Base-by-base conservation (phyloP, 2,113 vertebrate species). In the Sander lucioperca region DNA sequence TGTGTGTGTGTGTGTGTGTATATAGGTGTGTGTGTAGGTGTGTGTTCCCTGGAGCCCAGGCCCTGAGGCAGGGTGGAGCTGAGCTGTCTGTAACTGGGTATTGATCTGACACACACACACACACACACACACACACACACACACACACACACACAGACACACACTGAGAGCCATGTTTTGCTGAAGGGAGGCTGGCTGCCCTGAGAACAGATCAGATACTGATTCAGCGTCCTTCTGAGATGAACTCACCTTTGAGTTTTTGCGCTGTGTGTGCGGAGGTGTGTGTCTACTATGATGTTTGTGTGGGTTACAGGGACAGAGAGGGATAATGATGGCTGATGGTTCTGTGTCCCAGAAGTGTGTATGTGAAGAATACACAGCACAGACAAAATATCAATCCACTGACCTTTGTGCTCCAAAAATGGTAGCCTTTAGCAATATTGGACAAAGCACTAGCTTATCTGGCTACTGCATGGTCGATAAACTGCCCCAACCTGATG, bases 101-200 rank as follows among this genome's bases (percentile, higher is more conserved):
- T 94, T 82, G 91, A 94, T 92, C 81, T 65, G 13, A 80, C 63
- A 66, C 62, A 76, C 84, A 78, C 82, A 80, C 36, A 36, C 51
- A 56, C 36, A 65, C 2, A 77, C 48, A 66, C 56, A 71, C 47
- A 36, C 74, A 63, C 76, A 33, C 25, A 43, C 21, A 65, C 45
- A 77, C 21, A 79, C 14, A 25, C 25, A 25, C 25, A 25, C 25
- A 25, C 25, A 25, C 25, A 25, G 25, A 25, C 87, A 66, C 72
- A 78, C 72, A 16, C 80, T 3, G 30, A 13, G 72, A 88, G 69
- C 66, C 51, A 27, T 51, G 74, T 67, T 62, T 73, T 86, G 77
- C 71, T 83, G 82, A 78, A n/a, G 63, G 71, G 72, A 78, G 59
- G 61, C 25, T n/a, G 33, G 59, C 83, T 90, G 87, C 84, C 81